These are phyloP conservation scores for Orchesella flavescens DNA, from an alignment of 2,888 invertebrate species.

Conservation along the genomic window DNA sequence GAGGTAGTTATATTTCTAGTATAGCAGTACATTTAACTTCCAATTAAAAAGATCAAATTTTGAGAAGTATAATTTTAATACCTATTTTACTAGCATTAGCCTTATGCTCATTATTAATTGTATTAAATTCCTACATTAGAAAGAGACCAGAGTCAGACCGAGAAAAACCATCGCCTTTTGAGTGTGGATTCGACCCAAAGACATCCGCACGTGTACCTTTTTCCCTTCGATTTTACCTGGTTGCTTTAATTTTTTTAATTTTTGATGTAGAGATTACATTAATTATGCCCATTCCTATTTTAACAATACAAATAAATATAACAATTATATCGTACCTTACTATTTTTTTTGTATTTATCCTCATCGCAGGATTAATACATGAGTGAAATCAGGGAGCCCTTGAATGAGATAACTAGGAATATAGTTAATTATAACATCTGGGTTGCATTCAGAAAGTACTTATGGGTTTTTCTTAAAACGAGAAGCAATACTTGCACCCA, in stretches of 20 bases:
- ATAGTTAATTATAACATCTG: constrained; percentile 76
- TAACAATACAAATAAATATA: constrained; percentile 73
- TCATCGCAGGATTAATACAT: constrained; percentile 77
- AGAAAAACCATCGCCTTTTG: constrained; percentile 81
- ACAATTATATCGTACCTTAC: constrained; percentile 73
- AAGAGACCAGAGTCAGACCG: constrained; percentile 79
- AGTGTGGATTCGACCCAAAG: constrained; percentile 79
- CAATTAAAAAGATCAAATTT: too few species aligned
- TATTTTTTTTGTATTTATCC: constrained; percentile 76
- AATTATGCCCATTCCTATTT: too few species aligned
- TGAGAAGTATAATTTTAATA: constrained; percentile 77
- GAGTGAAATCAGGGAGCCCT: constrained; percentile 80
- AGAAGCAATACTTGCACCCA: constrained; percentile 76
- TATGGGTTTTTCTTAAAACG: constrained; percentile 75
- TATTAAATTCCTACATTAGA: constrained; percentile 72
- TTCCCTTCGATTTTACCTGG: too few species aligned
- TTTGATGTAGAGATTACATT: too few species aligned
- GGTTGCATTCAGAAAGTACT: constrained; percentile 76
- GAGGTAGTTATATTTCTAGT: too few species aligned
- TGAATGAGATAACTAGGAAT: too few species aligned
- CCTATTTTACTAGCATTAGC: constrained; percentile 74
- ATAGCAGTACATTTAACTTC: too few species aligned
- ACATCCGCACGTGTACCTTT: constrained; percentile 77
- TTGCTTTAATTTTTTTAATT: too few species aligned
- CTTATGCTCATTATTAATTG: constrained; percentile 74